These are phyloP conservation scores for Sinhomidia bicolor DNA, from an alignment of 2,888 invertebrate species.

Conservation along the genomic window DNA sequence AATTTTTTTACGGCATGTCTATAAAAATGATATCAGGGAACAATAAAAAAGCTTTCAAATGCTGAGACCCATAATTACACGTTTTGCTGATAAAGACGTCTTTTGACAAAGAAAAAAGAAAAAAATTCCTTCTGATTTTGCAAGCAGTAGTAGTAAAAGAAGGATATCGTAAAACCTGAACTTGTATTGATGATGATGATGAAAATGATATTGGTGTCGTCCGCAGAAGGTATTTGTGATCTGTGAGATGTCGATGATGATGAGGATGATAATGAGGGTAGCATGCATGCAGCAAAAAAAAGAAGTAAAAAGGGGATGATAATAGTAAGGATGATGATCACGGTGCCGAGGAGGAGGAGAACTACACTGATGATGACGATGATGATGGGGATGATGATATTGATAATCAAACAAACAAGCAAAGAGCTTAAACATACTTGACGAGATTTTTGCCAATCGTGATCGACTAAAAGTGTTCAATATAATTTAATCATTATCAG, in stretches of 20 bases:
- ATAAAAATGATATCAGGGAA: constrained; percentile 63
- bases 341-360: constrained; percentile 17
- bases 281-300: background rate
- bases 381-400: background rate
- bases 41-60: constrained; percentile 55
- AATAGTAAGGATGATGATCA: background rate
- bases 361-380: background rate
- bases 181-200: constrained; percentile 35
- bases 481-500: constrained; percentile 48
- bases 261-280: background rate
- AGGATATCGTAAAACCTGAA: constrained; percentile 40
- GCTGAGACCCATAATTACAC: constrained; percentile 45
- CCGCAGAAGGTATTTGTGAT: constrained; percentile 27
- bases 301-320: background rate
- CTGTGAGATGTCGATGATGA: constrained; percentile 23
- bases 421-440: constrained; percentile 8
- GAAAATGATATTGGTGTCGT: constrained; percentile 37
- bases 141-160: background rate
- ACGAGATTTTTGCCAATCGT: constrained; percentile 39
- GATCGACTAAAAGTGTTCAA: constrained; percentile 45
- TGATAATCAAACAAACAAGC: constrained; percentile 13
- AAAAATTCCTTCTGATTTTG: constrained; percentile 26
- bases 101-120: constrained; percentile 51
- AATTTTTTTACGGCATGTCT: constrained; percentile 57
- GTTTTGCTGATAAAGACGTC: constrained; percentile 51